phyloP scores from a whole-genome alignment of 1,140 invertebrate species.

The Limonius californicus region DNA sequence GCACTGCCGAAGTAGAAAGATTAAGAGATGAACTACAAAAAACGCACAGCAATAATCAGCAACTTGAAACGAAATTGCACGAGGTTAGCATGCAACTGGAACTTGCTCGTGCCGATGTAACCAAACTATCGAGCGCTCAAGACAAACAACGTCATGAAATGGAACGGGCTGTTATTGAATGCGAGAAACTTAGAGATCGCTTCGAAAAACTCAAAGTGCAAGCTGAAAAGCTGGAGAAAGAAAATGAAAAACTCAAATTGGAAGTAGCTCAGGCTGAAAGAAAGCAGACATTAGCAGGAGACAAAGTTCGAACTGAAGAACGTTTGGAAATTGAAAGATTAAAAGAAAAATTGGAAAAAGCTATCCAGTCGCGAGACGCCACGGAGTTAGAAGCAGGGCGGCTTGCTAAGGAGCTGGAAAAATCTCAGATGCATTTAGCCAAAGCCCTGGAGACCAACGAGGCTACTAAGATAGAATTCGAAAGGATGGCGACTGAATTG shows the following conservation, averaged over 20 bases:
- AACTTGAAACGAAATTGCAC: constrained; percentile 73
- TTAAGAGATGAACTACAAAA: constrained; percentile 72
- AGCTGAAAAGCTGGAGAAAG: constrained; percentile 65
- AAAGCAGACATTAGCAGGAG: constrained; percentile 56
- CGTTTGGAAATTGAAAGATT: constrained; percentile 74
- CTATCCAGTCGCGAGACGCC: constrained; percentile 70
- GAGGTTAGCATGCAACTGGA: constrained; percentile 77
- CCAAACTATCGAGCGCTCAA: constrained; percentile 64
- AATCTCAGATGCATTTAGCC: constrained; percentile 72
- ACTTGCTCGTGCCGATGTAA: constrained; percentile 70
- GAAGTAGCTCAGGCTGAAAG: constrained; percentile 68
- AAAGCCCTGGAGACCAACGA: constrained; percentile 80
- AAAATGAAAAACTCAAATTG: constrained; percentile 68
- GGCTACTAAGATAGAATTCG: constrained; percentile 74
- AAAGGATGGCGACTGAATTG: constrained; percentile 74
- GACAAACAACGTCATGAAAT: constrained; percentile 74
- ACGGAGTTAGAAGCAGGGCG: constrained; percentile 81
- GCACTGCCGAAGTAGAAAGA: constrained; percentile 57
- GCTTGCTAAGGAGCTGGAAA: constrained; percentile 81
- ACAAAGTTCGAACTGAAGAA: constrained; percentile 59
- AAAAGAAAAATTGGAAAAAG: constrained; percentile 82
- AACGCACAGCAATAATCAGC: constrained; percentile 59
- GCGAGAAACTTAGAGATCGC: constrained; percentile 78
- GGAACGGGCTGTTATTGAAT: constrained; percentile 77
- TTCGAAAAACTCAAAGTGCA: constrained; percentile 75